Evolutionary conservation across 2,797 vertebrate genomes (phyloP).

Genomic region (Ataeniobius toweri): DNA sequence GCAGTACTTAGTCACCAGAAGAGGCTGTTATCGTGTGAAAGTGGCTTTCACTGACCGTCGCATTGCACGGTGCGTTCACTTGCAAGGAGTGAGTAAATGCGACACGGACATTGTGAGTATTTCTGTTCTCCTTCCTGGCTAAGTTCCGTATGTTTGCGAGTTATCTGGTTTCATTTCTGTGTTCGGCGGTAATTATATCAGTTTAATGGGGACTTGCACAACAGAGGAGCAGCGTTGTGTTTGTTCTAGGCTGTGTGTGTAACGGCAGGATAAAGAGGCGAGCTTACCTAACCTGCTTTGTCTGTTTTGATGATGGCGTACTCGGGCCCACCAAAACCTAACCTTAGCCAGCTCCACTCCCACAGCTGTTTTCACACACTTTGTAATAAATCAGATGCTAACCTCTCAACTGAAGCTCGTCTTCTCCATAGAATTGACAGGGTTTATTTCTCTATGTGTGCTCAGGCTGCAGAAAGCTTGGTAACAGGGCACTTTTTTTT

Average conservation of each 20-base stretch:
- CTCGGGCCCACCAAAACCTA: slow-evolving; percentile 68
- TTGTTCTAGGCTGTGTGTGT: background rate
- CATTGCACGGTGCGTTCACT: slow-evolving; percentile 43
- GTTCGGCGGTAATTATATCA: background rate
- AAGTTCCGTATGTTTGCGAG: background rate
- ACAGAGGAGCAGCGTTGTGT: background rate
- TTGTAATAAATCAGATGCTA: fast-evolving
- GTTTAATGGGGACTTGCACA: background rate
- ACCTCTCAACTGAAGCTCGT: fast-evolving
- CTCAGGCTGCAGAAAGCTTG: background rate
- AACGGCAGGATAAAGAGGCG: slow-evolving; percentile 26
- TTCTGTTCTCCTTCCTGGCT: background rate
- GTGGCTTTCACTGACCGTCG: slow-evolving; percentile 35
- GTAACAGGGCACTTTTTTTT: background rate
- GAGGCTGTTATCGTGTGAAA: slow-evolving; percentile 4
- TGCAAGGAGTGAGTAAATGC: slow-evolving; percentile 56
- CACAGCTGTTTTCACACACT: background rate
- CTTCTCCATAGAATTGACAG: background rate
- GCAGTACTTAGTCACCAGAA: background rate
- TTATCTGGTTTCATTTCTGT: background rate
- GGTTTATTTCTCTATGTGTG: background rate
- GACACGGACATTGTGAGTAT: slow-evolving; percentile 69
- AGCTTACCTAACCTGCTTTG: slow-evolving; percentile 74
- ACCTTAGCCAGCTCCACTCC: slow-evolving; percentile 44
- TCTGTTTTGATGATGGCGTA: slow-evolving; percentile 75